phyloP scores from a whole-genome alignment of 2,888 invertebrate genomes.

The Quadroppia sp. region DNA sequence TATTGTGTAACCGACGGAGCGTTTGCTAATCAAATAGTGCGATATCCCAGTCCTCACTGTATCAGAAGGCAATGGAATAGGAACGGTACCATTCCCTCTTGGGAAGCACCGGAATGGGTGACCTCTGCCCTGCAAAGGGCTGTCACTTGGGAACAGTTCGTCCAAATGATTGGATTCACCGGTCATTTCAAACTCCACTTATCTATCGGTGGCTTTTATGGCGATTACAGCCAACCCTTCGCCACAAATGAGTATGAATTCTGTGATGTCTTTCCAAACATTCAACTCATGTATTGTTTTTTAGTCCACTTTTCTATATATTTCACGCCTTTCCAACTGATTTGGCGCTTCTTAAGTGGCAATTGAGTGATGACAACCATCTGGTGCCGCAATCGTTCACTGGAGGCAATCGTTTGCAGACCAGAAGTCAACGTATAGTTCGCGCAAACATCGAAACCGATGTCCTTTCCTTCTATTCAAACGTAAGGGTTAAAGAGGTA shows the following conservation, averaged over 20 bases:
- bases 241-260: slow-evolving; percentile 3
- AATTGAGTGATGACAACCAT: neutral
- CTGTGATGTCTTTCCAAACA: neutral
- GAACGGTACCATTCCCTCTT: neutral
- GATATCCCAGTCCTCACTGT: neutral
- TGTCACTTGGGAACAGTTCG: neutral
- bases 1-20: slow-evolving; percentile 11
- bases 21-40: neutral
- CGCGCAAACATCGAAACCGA: neutral
- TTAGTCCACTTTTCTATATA: slow-evolving; percentile 1
- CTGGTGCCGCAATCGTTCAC: neutral
- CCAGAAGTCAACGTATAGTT: neutral
- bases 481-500: neutral
- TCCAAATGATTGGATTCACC: neutral
- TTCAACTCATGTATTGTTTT: neutral
- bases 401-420: neutral
- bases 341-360: slow-evolving; percentile 4
- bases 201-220: neutral
- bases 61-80: neutral
- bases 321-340: slow-evolving; percentile 20
- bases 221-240: neutral
- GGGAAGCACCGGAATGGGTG: slow-evolving; percentile 15
- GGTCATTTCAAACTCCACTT: slow-evolving; percentile 15
- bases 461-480: neutral
- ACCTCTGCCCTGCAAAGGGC: neutral